phyloP scores from a whole-genome alignment of 1,140 invertebrate genomes.

The Diabrotica virgifera region DNA sequence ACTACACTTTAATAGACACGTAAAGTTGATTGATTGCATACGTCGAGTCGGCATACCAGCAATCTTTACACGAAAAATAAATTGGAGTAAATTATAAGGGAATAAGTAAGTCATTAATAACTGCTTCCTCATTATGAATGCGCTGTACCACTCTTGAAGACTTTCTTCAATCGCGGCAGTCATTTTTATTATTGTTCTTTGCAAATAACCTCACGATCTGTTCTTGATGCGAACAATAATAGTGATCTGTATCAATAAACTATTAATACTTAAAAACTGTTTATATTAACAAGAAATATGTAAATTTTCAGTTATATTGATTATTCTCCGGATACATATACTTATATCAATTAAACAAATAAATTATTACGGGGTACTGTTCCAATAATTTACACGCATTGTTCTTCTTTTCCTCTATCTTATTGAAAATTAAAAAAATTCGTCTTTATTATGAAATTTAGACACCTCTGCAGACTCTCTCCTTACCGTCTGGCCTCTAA shows the following conservation, averaged over 20 bases:
- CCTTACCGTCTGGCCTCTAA: too few species aligned
- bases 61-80: constrained; percentile 25
- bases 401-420: too few species aligned
- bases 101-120: constrained; percentile 19
- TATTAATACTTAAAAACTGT: too few species aligned
- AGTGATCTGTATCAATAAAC: not conserved
- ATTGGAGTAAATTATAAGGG: constrained; percentile 25
- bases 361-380: too few species aligned
- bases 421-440: too few species aligned
- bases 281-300: too few species aligned
- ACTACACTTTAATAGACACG: constrained; percentile 22
- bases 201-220: not conserved
- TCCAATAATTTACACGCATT: too few species aligned
- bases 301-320: too few species aligned
- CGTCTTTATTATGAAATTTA: too few species aligned
- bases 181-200: constrained; percentile 10
- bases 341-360: too few species aligned
- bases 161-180: constrained; percentile 10
- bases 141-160: not conserved
- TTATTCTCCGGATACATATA: too few species aligned
- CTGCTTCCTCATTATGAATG: constrained; percentile 17
- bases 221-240: not conserved
- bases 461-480: too few species aligned
- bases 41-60: constrained; percentile 18
- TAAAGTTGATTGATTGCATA: constrained; percentile 21